Evolutionary conservation across 2,797 vertebrate genomes (phyloP), one percentile per base, ranked within the genome.

Genomic region (Eupleurogrammus muticus): DNA sequence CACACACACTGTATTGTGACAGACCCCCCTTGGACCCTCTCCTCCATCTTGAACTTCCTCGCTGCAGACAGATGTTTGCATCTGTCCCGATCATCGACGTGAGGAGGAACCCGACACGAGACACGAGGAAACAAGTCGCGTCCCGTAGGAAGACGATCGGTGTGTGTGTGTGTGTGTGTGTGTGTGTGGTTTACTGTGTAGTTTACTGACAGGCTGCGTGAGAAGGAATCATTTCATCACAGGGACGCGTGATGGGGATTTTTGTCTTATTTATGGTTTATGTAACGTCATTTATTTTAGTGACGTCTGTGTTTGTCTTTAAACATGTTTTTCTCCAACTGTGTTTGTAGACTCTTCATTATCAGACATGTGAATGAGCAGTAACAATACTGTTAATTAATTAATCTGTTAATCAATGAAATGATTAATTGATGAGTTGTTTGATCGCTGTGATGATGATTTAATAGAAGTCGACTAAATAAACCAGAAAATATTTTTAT

Each of bases 61-160:
- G 73, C 59, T 76, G 50, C 70, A 35, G 62, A 66, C 73, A 86
- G 83, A 90, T 88, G 81, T 86, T 77, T 77, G 55, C 78, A 5
- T 84, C 75, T 83, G 69, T 83, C 66, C 59, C 2, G 32, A 67
- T 76, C 71, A 80, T 84, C 62, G 34, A n/a, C 77, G 61, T 50
- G 42, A n/a, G 50, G 24, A 19, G 2, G 16, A 79, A 84, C 54
- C 47, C 3, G 73, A 85, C 75, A 71, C 44, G 60, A 8, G 16
- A 58, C 66, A 56, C 24, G 61, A 0, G 10, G 46, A 68, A 63
- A 71, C 61, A 65, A 71, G 40, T 4, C 4, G 50, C 49, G 70
- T 60, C 3, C 55, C 40, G 10, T 42, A 34, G 21, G 51, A 11
- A 16, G 16, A n/a, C n/a, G n/a, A n/a, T n/a, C n/a, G n/a, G n/a